Conservation (phyloP, 2,113 vertebrate species). For the Phaethornis superciliosus region DNA sequence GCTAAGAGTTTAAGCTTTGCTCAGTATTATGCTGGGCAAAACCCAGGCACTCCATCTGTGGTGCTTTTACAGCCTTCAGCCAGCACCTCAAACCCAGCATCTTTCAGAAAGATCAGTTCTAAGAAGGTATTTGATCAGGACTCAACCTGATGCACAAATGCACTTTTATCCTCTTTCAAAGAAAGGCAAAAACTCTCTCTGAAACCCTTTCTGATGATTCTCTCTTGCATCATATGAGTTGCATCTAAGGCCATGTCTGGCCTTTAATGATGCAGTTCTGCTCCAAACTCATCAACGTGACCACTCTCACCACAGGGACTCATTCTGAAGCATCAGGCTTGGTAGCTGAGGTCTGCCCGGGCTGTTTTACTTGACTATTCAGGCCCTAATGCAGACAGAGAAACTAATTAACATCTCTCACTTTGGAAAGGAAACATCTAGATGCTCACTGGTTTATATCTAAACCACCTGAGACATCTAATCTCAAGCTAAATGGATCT, state of each 20-base stretch:
- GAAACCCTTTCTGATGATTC: background rate
- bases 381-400: background rate
- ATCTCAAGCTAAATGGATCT: background rate
- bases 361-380: background rate
- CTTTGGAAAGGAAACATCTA: background rate
- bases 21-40: accelerated
- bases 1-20: background rate
- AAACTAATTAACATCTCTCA: background rate
- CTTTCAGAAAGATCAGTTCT: background rate
- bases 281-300: background rate
- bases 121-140: background rate
- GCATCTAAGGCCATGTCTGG: background rate
- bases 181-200: background rate
- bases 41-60: background rate
- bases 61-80: background rate
- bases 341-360: background rate
- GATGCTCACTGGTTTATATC: background rate
- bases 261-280: background rate
- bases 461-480: background rate
- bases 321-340: background rate
- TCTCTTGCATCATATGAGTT: background rate
- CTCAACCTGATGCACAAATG: background rate
- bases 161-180: background rate
- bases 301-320: background rate
- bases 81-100: background rate